Base-by-base conservation (phyloP, 2,113 vertebrate genomes). In the Pandion haliaetus region DNA sequence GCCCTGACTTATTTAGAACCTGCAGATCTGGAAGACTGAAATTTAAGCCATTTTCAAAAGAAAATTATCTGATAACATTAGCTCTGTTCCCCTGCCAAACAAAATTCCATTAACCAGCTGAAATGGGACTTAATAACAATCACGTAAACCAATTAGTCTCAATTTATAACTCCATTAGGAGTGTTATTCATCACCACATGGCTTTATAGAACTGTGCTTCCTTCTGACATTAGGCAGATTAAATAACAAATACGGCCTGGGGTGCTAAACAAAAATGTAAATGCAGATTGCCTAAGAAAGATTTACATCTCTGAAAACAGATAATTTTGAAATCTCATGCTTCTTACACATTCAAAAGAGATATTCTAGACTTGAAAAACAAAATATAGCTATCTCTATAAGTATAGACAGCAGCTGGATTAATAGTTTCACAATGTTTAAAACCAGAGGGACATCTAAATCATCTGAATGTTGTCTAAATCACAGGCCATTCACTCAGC, bases 61-160 rank as follows among this genome's bases (percentile, higher is more conserved):
- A 95, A 98, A 96, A 97, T 98, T 92, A 97, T 95, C 94, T 95
- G 95, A 97, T 97, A 98, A 97, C 94, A 94, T 96, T 91, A 95
- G 34, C 94, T 97, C 69, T 97, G 95, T 96, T 98, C 98, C 92
- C 81, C 92, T 98, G 98, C 96, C 97, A 98, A 98, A 97, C 82
- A 98, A 94, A 98, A 98, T 98, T 98, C 94, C 97, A 98, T 98
- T 98, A 98, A 95, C 95, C 88, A 97, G 94, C 66, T 97, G 96
- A 98, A 98, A 98, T 97, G 90, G 89, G 66, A 97, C 96, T 98
- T 98, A 98, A 97, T 98, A 98, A 97, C 94, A 98, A 98, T 98
- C 97, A 93, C 67, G 8, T 97, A 98, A 98, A 98, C 97, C 97
- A 98, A 98, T 98, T 98, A 98, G 96, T 97, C 97, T 98, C 96